phyloP scores from a whole-genome alignment of 53 echinoderm and acorn worm species.

The Mesocentrotus franciscanus region DNA sequence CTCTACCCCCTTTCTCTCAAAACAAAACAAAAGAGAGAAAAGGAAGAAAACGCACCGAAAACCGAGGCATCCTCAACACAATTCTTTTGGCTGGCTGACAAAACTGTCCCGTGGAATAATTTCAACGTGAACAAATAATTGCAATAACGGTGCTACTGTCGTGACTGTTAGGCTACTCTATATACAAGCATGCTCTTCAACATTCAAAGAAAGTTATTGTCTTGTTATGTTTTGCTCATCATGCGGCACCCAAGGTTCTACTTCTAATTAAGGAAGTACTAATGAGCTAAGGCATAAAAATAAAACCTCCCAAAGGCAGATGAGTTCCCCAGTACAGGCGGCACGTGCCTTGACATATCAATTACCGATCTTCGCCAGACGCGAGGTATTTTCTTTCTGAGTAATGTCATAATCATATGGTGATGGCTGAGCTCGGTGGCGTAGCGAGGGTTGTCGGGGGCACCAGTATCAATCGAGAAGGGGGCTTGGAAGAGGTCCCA shows the following conservation, averaged over 20 bases:
- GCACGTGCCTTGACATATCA: neutral
- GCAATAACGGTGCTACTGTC: too few relatives aligned
- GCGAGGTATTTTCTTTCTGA: neutral
- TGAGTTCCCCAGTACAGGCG: neutral
- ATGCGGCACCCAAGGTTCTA: neutral
- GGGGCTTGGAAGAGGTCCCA: too few relatives aligned
- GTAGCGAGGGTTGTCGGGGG: neutral
- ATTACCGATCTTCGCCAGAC: neutral
- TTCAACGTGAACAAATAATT: neutral
- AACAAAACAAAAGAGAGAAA: too few relatives aligned
- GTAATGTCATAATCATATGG: constrained; percentile 1
- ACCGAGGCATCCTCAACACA: too few relatives aligned
- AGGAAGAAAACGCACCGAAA: too few relatives aligned
- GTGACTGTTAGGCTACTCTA: too few relatives aligned
- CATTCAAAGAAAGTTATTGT: neutral
- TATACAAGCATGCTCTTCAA: neutral
- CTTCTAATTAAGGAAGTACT: neutral
- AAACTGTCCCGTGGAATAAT: neutral
- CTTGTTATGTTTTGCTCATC: neutral
- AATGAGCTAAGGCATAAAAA: neutral
- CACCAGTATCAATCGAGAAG: too few relatives aligned
- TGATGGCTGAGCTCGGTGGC: neutral
- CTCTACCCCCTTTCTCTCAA: too few relatives aligned
- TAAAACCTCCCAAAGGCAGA: neutral
- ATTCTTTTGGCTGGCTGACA: neutral